These are phyloP conservation scores for Triplophysa tibetana DNA, from an alignment of 2,113 vertebrate genomes.

Conservation along the genomic window DNA sequence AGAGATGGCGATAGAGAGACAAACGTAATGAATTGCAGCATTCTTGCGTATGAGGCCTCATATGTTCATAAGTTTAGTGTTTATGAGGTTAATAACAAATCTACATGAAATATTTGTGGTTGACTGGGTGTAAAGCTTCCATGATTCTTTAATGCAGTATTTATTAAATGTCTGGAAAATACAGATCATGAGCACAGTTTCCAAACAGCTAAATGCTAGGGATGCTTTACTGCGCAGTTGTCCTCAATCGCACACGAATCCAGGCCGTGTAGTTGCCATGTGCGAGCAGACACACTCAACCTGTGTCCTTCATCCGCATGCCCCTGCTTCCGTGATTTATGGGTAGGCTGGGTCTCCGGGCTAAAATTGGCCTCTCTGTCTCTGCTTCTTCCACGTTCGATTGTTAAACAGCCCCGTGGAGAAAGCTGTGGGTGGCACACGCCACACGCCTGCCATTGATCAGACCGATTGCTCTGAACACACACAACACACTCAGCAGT, in stretches of 20 bases:
- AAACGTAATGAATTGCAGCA: no score
- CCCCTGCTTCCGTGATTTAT: constrained; percentile 40
- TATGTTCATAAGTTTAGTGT: neutral
- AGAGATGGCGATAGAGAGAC: no score
- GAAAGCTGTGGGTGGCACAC: constrained; percentile 1
- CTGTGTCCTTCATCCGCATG: constrained; percentile 40
- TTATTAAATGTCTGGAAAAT: no score
- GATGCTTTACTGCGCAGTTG: neutral
- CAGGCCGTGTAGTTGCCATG: neutral
- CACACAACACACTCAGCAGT: neutral
- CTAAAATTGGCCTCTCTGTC: constrained; percentile 52
- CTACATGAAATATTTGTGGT: no score
- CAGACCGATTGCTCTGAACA: constrained; percentile 2
- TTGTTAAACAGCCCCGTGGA: constrained; percentile 2
- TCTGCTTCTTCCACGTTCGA: constrained; percentile 21
- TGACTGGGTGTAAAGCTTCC: no score
- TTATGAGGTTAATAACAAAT: no score
- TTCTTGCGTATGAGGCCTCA: no score
- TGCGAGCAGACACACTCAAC: neutral
- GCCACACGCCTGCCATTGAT: constrained; percentile 34
- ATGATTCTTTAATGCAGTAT: no score
- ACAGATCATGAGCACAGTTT: no score
- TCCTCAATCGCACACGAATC: neutral
- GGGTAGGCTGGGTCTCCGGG: constrained; percentile 18
- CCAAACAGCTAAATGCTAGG: no score